These are phyloP conservation scores for Cossypha polioptera DNA, from an alignment of 2,797 vertebrate species.

Conservation along the genomic window DNA sequence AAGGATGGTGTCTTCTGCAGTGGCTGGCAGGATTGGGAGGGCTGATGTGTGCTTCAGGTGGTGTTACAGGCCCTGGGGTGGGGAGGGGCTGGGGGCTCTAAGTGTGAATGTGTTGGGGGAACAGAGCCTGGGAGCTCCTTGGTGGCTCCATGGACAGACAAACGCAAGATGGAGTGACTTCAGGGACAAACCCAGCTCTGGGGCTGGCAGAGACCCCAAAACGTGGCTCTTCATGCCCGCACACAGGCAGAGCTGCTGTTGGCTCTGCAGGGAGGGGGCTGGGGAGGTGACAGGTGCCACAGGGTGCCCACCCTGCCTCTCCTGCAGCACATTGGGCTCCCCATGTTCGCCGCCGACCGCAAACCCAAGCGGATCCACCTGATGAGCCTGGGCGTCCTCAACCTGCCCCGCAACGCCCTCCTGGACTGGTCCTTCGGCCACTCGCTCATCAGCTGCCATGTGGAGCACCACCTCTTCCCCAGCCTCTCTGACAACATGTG, in stretches of 20 bases:
- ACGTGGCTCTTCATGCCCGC: accelerated
- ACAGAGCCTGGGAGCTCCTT: background rate
- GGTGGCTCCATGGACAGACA: accelerated
- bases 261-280: background rate
- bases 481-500: constrained; percentile 93
- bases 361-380: constrained; percentile 87
- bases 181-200: background rate
- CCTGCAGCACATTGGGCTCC: constrained; percentile 87
- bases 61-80: background rate
- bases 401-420: constrained; percentile 84
- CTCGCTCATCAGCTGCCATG: constrained; percentile 92
- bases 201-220: background rate
- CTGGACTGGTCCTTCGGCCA: constrained; percentile 93
- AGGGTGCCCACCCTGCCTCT: background rate
- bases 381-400: constrained; percentile 90
- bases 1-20: background rate
- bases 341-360: constrained; percentile 84
- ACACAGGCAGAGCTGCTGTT: accelerated
- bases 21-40: background rate
- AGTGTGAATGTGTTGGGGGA: background rate
- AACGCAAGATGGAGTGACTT: background rate
- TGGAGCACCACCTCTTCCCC: constrained; percentile 96
- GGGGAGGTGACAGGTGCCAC: accelerated
- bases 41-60: background rate
- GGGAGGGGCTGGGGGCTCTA: background rate